Conservation (phyloP, 2,113 vertebrate species). For the Larimichthys polyactis region DNA sequence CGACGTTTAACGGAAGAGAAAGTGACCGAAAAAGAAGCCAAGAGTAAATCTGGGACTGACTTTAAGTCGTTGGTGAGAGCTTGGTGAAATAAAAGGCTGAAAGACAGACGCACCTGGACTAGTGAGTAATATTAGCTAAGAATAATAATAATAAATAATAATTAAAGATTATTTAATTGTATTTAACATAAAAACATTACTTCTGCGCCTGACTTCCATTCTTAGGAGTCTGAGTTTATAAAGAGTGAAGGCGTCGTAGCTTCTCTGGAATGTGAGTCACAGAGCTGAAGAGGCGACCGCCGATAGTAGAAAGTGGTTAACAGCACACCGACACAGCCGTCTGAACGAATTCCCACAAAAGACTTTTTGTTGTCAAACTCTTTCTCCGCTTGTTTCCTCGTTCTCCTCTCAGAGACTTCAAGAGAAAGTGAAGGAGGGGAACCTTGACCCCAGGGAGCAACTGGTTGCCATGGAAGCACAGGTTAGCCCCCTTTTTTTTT, state of each 20-base stretch:
- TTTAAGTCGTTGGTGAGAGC: no score
- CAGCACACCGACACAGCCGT: not conserved
- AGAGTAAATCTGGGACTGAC: no score
- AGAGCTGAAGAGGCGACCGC: not conserved
- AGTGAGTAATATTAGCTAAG: no score
- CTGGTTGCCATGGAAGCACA: slow-evolving; percentile 89
- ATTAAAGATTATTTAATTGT: no score
- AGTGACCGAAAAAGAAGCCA: no score
- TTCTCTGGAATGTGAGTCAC: not conserved
- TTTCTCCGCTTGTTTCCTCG: not conserved
- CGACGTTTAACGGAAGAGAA: no score
- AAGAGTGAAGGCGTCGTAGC: not conserved
- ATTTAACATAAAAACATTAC: not conserved
- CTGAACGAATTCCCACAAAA: not conserved
- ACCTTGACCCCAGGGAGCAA: slow-evolving; percentile 88
- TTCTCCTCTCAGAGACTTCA: slow-evolving; percentile 79
- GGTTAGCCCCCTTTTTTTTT: slow-evolving; percentile 76
- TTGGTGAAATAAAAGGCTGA: no score
- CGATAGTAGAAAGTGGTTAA: not conserved
- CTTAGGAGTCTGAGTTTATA: not conserved
- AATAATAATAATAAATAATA: no score
- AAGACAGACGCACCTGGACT: no score
- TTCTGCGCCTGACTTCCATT: not conserved
- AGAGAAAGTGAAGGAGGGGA: slow-evolving; percentile 87
- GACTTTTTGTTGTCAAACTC: not conserved